Conservation (phyloP, 2,113 vertebrate genomes). For the Penelope pileata region DNA sequence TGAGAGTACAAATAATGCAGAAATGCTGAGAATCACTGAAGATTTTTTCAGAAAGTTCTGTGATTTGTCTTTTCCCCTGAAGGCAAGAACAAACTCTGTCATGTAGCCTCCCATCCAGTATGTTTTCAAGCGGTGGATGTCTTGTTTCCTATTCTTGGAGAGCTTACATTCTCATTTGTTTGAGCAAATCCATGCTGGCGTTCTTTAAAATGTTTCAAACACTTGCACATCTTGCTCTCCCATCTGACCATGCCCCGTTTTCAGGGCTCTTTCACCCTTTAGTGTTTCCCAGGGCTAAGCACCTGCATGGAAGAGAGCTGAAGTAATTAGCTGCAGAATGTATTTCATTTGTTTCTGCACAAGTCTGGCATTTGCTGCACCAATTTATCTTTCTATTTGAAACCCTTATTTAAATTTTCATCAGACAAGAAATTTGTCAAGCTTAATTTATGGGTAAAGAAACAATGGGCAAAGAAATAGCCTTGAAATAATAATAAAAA, state of each 20-base stretch:
- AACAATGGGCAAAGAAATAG: neutral
- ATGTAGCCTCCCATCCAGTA: neutral
- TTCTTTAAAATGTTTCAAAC: neutral
- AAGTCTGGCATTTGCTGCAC: neutral
- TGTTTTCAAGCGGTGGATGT: neutral
- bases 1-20: neutral
- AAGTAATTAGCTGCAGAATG: neutral
- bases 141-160: neutral
- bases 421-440: neutral
- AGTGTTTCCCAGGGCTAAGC: neutral
- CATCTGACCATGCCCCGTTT: neutral
- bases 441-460: neutral
- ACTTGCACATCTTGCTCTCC: neutral
- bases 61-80: neutral
- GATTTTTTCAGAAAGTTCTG: neutral
- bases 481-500: conserved; percentile 27
- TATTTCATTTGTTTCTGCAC: neutral
- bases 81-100: neutral
- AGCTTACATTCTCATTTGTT: neutral
- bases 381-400: neutral
- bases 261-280: neutral
- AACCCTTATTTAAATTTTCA: neutral
- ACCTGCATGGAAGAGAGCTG: neutral
- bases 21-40: neutral
- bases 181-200: neutral